Conservation (phyloP, 37 sponge, comb jelly and placozoan species). For the Corticium candelabrum region DNA sequence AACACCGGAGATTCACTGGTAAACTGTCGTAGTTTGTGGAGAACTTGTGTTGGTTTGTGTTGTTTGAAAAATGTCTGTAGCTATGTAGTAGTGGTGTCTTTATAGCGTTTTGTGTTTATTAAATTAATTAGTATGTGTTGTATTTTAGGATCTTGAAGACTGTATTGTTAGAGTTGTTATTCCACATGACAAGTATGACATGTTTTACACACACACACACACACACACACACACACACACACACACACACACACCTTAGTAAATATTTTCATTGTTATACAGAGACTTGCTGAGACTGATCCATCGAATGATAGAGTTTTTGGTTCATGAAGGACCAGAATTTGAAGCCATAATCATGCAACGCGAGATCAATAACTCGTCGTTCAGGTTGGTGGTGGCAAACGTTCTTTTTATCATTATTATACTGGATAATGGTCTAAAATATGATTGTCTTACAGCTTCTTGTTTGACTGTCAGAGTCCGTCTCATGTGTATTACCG, state of each 20-base stretch:
- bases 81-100: too few relatives aligned
- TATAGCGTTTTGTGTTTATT: too few relatives aligned
- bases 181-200: constrained; percentile 51
- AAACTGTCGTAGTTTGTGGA: too few relatives aligned
- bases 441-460: constrained; percentile 29
- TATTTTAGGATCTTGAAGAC: constrained; percentile 47
- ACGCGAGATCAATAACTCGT: constrained; percentile 75
- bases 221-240: constrained; percentile 12
- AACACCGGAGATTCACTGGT: too few relatives aligned
- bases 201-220: neutral
- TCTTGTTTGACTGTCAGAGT: constrained; percentile 87
- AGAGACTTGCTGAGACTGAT: constrained; percentile 47
- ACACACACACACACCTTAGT: constrained; percentile 3
- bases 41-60: neutral
- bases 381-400: constrained; percentile 48
- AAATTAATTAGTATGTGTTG: too few relatives aligned
- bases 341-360: constrained; percentile 99
- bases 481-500: constrained; percentile 93
- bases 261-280: constrained; percentile 1
- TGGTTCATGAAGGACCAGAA: constrained; percentile 94
- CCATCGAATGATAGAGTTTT: constrained; percentile 96
- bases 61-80: too few relatives aligned
- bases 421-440: neutral
- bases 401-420: neutral
- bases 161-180: constrained; percentile 68